These are phyloP conservation scores for Aphaenogaster floridana DNA, from an alignment of 1,140 invertebrate species.

Conservation along the genomic window DNA sequence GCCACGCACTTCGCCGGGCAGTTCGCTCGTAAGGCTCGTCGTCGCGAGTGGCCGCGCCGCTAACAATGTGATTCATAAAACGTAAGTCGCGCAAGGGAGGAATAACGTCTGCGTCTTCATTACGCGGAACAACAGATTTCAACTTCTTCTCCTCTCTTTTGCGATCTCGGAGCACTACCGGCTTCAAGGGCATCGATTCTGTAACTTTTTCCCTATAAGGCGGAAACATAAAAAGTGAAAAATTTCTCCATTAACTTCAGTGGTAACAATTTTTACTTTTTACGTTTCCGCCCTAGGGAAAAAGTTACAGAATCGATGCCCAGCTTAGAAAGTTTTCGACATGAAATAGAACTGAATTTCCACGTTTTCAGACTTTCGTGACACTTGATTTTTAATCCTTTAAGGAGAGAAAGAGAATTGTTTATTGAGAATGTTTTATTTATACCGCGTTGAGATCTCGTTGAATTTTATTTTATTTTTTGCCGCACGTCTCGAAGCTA, in stretches of 20 bases:
- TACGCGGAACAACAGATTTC: constrained; percentile 7
- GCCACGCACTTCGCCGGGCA: constrained; percentile 41
- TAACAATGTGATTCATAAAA: constrained; percentile 42
- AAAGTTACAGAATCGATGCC: no score
- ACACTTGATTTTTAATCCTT: not conserved
- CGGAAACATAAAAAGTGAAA: no score
- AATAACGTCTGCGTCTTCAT: constrained; percentile 47
- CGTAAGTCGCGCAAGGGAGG: not conserved
- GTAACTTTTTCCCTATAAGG: no score
- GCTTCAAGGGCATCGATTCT: not conserved
- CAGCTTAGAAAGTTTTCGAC: not conserved
- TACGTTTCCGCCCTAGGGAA: no score
- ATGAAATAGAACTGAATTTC: not conserved
- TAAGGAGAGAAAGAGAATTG: not conserved
- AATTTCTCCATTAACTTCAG: no score
- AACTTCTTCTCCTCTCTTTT: constrained; percentile 15
- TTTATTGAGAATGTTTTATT: not conserved
- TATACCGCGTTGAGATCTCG: no score
- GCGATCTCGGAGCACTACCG: not conserved
- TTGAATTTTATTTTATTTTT: not conserved
- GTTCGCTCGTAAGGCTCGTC: constrained; percentile 13
- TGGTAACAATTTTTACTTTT: no score
- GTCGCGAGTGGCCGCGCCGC: constrained; percentile 19
- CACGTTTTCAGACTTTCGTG: not conserved
- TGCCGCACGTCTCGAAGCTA: not conserved